These are phyloP conservation scores for Numenius phaeopus DNA, from an alignment of 2,797 vertebrate genomes.

Conservation along the genomic window DNA sequence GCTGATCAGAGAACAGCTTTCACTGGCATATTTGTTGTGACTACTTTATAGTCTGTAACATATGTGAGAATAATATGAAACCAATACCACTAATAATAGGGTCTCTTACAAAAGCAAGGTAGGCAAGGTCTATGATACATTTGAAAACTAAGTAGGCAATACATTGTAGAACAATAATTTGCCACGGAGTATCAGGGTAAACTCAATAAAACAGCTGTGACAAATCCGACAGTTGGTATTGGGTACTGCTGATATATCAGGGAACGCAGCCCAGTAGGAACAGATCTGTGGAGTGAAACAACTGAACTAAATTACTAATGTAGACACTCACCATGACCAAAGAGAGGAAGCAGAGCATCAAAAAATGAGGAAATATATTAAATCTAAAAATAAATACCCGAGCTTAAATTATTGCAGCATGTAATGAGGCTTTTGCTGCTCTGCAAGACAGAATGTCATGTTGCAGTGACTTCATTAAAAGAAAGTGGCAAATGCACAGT, in stretches of 20 bases:
- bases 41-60: not conserved
- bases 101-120: conserved; percentile 25
- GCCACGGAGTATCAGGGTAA: not conserved
- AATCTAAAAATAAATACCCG: not conserved
- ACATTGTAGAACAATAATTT: conserved; percentile 47
- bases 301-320: conserved; percentile 2
- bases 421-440: not conserved
- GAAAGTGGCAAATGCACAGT: not conserved
- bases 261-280: not conserved
- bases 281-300: not conserved
- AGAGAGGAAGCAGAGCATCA: not conserved
- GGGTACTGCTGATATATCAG: not conserved
- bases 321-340: not conserved
- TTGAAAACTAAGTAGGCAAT: conserved; percentile 53
- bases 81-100: not conserved
- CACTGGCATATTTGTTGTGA: conserved; percentile 11
- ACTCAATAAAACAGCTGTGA: conserved; percentile 34
- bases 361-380: not conserved
- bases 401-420: conserved; percentile 20
- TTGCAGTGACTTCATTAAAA: not conserved
- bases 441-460: not conserved
- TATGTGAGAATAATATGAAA: conserved; percentile 55
- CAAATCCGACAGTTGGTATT: not conserved
- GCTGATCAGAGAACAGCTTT: conserved; percentile 1
- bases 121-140: not conserved